Conservation (phyloP, 2,888 invertebrate species). For the Nesidiocoris tenuis region DNA sequence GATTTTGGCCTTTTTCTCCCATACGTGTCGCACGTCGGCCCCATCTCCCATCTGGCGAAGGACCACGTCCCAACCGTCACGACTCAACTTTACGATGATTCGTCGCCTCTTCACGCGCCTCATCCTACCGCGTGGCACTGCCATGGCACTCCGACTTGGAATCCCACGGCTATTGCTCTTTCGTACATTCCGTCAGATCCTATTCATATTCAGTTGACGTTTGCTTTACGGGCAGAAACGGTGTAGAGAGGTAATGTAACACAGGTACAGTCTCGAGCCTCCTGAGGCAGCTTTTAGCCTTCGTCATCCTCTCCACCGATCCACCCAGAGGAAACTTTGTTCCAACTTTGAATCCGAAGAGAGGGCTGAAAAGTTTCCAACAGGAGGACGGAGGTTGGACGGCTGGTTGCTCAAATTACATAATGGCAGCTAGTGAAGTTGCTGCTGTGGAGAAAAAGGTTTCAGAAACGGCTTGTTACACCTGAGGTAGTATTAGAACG, state of each 20-base stretch:
- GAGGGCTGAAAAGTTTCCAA: constrained; percentile 4
- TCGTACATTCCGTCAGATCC: neutral
- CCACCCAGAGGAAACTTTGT: neutral
- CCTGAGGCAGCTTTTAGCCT: neutral
- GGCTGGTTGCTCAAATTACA: neutral
- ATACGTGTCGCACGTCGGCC: constrained; percentile 6
- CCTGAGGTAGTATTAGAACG: neutral
- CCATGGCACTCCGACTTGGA: too few relatives aligned
- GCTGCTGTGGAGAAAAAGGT: neutral
- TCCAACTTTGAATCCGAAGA: neutral
- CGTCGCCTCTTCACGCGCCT: neutral
- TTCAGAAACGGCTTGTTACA: neutral
- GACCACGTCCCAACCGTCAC: constrained; percentile 8
- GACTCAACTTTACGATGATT: constrained; percentile 30
- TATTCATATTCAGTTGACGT: constrained; percentile 34
- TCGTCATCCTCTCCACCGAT: neutral
- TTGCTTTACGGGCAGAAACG: neutral
- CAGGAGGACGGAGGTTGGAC: neutral
- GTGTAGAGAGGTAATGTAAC: neutral
- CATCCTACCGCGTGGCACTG: neutral
- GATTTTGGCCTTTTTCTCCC: neutral
- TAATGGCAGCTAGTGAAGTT: neutral
- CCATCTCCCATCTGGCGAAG: neutral
- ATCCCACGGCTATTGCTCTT: constrained; percentile 4
- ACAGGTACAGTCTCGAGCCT: neutral